Conservation (phyloP, 2,888 invertebrate species). For the Cremastobaeus sp. region DNA sequence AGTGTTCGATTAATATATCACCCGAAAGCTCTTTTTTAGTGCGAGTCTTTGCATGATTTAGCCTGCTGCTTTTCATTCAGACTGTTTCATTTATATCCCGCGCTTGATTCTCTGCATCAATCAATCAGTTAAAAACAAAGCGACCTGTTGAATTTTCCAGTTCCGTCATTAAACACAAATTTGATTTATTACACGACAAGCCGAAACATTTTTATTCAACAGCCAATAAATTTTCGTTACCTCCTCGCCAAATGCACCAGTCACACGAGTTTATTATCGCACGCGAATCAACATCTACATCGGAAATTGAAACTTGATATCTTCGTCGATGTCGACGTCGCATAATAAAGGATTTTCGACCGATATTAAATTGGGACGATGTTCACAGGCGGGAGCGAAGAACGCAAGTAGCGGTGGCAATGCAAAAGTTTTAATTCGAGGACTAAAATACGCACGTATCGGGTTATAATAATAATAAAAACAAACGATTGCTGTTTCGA, state of each 20-base stretch:
- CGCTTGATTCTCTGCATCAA: constrained; percentile 15
- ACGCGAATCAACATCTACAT: constrained; percentile 3
- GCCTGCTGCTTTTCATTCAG: constrained; percentile 18
- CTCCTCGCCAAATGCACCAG: constrained; percentile 15
- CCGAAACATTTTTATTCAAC: constrained; percentile 14
- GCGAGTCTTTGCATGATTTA: constrained; percentile 18
- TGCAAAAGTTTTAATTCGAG: too few relatives aligned
- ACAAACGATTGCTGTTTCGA: constrained; percentile 9
- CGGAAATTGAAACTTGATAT: too few relatives aligned
- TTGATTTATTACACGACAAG: constrained; percentile 26
- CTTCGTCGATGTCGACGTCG: too few relatives aligned
- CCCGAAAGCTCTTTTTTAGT: too few relatives aligned
- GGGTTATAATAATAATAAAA: not conserved
- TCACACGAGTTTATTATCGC: constrained; percentile 26
- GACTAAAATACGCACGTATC: not conserved
- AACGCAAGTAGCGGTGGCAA: too few relatives aligned
- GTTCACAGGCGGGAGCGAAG: too few relatives aligned
- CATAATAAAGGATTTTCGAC: too few relatives aligned
- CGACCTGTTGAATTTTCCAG: constrained; percentile 41
- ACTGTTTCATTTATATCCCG: constrained; percentile 27
- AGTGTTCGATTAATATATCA: too few relatives aligned
- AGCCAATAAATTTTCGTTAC: constrained; percentile 19
- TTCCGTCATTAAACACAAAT: constrained; percentile 19
- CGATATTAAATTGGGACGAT: too few relatives aligned
- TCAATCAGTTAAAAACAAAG: constrained; percentile 28